A percentile compares a stretch with the other conserved stretches of the same genome.
Conservation (phyloP, 1,140 invertebrate species). For the Nebria ingens region DNA sequence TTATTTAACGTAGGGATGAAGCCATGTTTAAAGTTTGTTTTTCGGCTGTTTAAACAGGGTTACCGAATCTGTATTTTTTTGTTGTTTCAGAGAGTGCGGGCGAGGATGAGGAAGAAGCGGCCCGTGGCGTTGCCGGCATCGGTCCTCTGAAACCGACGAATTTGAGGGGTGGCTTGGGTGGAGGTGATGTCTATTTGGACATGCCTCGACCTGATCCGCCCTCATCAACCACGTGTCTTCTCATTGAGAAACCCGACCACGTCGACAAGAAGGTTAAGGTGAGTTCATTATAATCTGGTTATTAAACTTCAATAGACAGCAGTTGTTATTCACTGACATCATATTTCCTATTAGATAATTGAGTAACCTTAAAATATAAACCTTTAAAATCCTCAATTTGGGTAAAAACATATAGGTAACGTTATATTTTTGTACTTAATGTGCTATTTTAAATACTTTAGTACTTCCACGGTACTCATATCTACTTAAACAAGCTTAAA, state of each 20-base stretch:
- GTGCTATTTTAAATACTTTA: too few relatives aligned
- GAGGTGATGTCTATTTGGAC: slow-evolving; percentile 29
- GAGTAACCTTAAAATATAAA: too few relatives aligned
- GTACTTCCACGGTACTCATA: too few relatives aligned
- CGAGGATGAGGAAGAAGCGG: slow-evolving; percentile 35
- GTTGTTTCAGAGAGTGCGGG: slow-evolving; percentile 32
- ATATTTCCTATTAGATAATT: too few relatives aligned
- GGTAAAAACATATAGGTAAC: too few relatives aligned
- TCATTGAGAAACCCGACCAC: slow-evolving; percentile 36
- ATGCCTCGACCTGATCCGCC: slow-evolving; percentile 21
- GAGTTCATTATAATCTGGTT: too few relatives aligned
- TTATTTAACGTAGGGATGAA: slow-evolving; percentile 8
- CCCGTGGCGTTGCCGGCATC: slow-evolving; percentile 24
- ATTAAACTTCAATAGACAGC: too few relatives aligned
- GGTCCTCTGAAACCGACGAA: slow-evolving; percentile 23
- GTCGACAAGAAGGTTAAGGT: slow-evolving; percentile 48
- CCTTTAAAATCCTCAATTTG: too few relatives aligned
- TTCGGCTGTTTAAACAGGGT: not conserved
- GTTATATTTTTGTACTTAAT: too few relatives aligned
- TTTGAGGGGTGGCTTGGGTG: slow-evolving; percentile 35
- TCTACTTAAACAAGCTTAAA: too few relatives aligned
- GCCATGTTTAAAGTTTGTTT: not conserved
- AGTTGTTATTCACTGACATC: too few relatives aligned
- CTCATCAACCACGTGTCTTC: slow-evolving; percentile 27
- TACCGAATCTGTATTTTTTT: too few relatives aligned